These are phyloP conservation scores for Asbolus verrucosus DNA, from an alignment of 1,140 invertebrate genomes.

Conservation along the genomic window DNA sequence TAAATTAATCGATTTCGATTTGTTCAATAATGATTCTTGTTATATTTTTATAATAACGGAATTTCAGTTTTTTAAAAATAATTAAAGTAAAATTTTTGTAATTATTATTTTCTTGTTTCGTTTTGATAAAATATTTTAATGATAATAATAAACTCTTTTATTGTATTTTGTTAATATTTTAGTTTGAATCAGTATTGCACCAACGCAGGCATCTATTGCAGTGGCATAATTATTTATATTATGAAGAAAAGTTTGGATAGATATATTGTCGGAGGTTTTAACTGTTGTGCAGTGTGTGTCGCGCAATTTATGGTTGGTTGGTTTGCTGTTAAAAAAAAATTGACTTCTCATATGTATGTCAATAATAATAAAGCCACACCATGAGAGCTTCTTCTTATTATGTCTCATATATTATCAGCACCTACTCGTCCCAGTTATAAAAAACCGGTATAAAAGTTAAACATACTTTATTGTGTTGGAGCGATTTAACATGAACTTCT, in stretches of 20 bases:
- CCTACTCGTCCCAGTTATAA: slow-evolving; percentile 50
- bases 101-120: too few species aligned
- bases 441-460: slow-evolving; percentile 58
- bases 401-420: slow-evolving; percentile 52
- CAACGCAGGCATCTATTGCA: background rate
- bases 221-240: slow-evolving; percentile 20
- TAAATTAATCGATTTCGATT: too few species aligned
- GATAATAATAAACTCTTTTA: background rate
- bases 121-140: too few species aligned
- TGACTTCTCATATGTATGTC: slow-evolving; percentile 36
- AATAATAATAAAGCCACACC: slow-evolving; percentile 42
- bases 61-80: too few species aligned
- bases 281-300: slow-evolving; percentile 17
- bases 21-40: too few species aligned
- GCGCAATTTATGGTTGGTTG: slow-evolving; percentile 20
- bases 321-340: slow-evolving; percentile 3
- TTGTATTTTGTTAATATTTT: too few species aligned
- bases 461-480: slow-evolving; percentile 58
- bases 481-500: slow-evolving; percentile 58
- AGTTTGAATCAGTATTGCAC: too few species aligned
- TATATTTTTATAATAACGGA: too few species aligned
- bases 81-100: too few species aligned
- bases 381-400: slow-evolving; percentile 43
- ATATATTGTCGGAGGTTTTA: slow-evolving; percentile 27
- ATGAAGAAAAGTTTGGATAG: slow-evolving; percentile 32